Conservation (phyloP, 92 coral and sea anemone species). For the Ricordea florida region DNA sequence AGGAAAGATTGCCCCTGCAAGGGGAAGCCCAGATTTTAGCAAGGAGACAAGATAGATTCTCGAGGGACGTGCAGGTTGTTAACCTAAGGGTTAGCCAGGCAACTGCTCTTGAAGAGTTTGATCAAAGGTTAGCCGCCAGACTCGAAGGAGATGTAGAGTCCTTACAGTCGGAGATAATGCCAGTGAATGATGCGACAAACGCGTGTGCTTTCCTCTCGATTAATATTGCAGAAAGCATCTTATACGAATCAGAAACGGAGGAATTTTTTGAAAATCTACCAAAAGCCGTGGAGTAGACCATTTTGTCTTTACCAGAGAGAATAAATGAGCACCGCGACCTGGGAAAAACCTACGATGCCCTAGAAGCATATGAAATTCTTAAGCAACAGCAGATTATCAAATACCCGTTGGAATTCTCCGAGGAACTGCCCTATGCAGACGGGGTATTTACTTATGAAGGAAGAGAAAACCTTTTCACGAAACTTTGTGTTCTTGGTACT, state of each 20-base stretch:
- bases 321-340: constrained; percentile 34
- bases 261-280: constrained; percentile 14
- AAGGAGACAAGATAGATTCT: neutral
- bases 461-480: constrained; percentile 19
- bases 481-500: neutral
- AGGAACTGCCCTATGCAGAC: constrained; percentile 36
- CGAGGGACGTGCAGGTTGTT: constrained; percentile 2
- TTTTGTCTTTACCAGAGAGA: constrained; percentile 7
- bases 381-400: neutral
- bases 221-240: constrained; percentile 18
- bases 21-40: neutral
- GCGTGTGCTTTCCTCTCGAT: constrained; percentile 26
- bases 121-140: neutral
- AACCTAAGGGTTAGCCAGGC: constrained; percentile 30
- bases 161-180: neutral
- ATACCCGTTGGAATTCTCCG: constrained; percentile 13
- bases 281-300: constrained; percentile 7
- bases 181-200: constrained; percentile 15
- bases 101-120: constrained; percentile 38
- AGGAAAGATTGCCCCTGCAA: neutral
- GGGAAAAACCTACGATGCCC: constrained; percentile 13
- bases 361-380: constrained; percentile 34
- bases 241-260: constrained; percentile 11
- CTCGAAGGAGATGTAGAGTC: neutral
- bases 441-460: constrained; percentile 32